These are phyloP conservation scores for Idaea dimidiata DNA, from an alignment of 2,888 invertebrate species.

Conservation along the genomic window DNA sequence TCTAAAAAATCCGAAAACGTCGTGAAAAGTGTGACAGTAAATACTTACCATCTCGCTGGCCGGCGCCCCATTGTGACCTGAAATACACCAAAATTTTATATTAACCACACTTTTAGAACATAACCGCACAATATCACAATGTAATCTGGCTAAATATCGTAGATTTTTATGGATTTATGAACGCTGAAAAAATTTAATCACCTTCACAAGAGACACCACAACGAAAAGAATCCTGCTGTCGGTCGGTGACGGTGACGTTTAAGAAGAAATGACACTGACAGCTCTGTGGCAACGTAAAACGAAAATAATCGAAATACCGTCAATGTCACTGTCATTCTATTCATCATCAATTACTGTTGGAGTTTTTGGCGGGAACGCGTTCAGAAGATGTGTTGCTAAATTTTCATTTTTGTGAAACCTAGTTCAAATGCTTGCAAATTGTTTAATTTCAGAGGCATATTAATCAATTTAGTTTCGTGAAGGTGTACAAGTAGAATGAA, in stretches of 20 bases:
- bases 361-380: no score
- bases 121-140: constrained; percentile 11
- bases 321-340: no score
- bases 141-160: constrained; percentile 9
- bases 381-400: no score
- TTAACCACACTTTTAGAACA: neutral
- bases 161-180: constrained; percentile 58
- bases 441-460: no score
- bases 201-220: constrained; percentile 76
- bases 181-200: constrained; percentile 47
- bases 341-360: no score
- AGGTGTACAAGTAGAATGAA: no score
- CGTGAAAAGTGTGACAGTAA: constrained; percentile 32
- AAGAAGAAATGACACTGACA: constrained; percentile 16
- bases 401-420: no score
- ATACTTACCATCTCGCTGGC: constrained; percentile 97
- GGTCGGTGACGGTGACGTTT: neutral
- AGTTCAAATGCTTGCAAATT: no score
- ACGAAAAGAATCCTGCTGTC: constrained; percentile 47
- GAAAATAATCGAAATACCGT: no score
- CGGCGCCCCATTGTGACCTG: constrained; percentile 96
- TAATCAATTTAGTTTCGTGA: no score
- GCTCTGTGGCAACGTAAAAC: neutral
- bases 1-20: neutral
- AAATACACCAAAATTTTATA: constrained; percentile 58